phyloP scores from a whole-genome alignment of 2,797 vertebrate species.

The Sebastes dallii region DNA sequence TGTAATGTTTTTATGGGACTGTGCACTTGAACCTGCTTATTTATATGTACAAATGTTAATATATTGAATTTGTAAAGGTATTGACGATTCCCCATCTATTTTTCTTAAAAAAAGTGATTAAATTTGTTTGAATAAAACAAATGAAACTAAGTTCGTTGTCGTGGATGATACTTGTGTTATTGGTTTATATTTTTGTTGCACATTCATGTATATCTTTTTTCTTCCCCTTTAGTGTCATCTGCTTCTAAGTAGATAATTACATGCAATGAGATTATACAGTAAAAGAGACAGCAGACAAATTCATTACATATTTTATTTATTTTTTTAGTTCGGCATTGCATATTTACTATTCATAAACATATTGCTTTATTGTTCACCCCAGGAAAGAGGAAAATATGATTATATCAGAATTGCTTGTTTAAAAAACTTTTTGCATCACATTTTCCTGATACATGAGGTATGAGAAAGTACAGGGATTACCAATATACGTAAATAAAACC shows the following conservation, averaged over 20 bases:
- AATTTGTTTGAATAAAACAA: conserved; percentile 74
- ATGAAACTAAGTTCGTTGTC: conserved; percentile 16
- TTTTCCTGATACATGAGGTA: conserved; percentile 68
- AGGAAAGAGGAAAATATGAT: conserved; percentile 53
- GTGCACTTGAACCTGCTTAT: conserved; percentile 64
- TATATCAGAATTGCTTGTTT: conserved; percentile 26
- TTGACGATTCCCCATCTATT: conserved; percentile 67
- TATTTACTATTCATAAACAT: conserved; percentile 69
- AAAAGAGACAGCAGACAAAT: conserved; percentile 1
- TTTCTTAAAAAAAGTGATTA: conserved; percentile 68
- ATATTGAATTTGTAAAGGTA: conserved; percentile 69
- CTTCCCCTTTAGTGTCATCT: background rate
- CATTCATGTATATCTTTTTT: background rate
- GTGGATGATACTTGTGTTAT: background rate
- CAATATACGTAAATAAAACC: background rate
- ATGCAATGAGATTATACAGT: background rate
- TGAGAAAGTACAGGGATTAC: conserved; percentile 2
- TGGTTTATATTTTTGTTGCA: background rate
- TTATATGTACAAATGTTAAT: conserved; percentile 81
- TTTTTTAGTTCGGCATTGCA: conserved; percentile 66
- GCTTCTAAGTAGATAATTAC: background rate
- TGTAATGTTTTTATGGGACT: conserved; percentile 50
- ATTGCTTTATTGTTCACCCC: conserved; percentile 67
- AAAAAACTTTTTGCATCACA: conserved; percentile 68
- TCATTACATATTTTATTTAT: conserved; percentile 50